Evolutionary conservation across 2,888 invertebrate genomes (phyloP).

Genomic region (Oligia fasciuncula): DNA sequence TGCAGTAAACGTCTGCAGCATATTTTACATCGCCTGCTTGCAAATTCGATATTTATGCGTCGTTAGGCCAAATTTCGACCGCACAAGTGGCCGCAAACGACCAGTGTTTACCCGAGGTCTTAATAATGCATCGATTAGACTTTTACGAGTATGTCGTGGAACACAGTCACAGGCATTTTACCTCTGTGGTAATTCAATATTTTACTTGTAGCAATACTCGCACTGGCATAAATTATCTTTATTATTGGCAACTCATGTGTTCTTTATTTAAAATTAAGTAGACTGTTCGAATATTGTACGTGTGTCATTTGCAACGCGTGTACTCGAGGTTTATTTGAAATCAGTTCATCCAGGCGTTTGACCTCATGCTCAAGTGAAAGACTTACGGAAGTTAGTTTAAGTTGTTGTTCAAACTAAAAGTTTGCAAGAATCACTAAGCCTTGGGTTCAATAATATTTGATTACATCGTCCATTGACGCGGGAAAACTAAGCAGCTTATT

Average conservation of each 20-base stretch:
- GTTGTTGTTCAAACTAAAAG: conserved; percentile 2
- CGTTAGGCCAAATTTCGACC: conserved; percentile 57
- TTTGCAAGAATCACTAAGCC: background rate
- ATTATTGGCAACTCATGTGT: conserved; percentile 29
- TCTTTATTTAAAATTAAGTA: conserved; percentile 34
- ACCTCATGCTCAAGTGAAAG: background rate
- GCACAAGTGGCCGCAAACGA: conserved; percentile 58
- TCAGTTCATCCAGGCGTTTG: conserved; percentile 10
- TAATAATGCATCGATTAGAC: conserved; percentile 53
- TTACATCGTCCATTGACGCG: background rate
- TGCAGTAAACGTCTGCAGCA: conserved; percentile 40
- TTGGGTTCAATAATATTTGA: conserved; percentile 1
- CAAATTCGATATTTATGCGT: conserved; percentile 55
- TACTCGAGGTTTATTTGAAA: conserved; percentile 27
- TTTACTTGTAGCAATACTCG: conserved; percentile 29
- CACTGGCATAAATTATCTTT: conserved; percentile 22
- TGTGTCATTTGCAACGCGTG: conserved; percentile 26
- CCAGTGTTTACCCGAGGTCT: conserved; percentile 49
- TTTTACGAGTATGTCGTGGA: conserved; percentile 34
- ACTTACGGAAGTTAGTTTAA: background rate
- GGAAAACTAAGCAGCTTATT: background rate
- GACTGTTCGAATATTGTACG: conserved; percentile 24
- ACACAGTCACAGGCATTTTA: conserved; percentile 32
- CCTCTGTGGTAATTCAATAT: conserved; percentile 43
- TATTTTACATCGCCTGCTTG: conserved; percentile 55